Percentiles rank a stretch among this genome's conserved stretches.
These are phyloP conservation scores for Acanthopleura granulata DNA, from an alignment of 2,888 invertebrate species.

Conservation along the genomic window DNA sequence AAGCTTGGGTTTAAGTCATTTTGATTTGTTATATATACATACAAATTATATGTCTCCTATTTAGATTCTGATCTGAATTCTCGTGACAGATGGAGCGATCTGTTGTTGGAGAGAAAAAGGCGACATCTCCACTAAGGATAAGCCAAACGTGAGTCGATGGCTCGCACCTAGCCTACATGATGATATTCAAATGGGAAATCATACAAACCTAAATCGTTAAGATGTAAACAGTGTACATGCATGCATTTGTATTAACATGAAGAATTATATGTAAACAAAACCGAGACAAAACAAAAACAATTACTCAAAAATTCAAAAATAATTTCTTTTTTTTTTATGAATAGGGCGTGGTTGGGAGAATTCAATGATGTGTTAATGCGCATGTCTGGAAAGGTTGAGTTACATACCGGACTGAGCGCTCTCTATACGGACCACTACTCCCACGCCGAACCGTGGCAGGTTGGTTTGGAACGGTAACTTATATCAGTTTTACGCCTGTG, in stretches of 20 bases:
- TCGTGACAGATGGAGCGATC: not conserved
- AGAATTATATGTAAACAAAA: too few relatives aligned
- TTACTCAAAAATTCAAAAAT: too few relatives aligned
- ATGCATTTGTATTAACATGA: too few relatives aligned
- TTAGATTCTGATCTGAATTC: not conserved
- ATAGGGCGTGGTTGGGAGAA: conserved; percentile 4
- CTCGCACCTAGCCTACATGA: not conserved
- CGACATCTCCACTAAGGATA: not conserved
- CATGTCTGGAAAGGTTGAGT: not conserved
- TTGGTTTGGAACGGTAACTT: not conserved
- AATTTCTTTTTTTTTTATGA: not conserved
- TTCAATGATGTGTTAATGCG: not conserved
- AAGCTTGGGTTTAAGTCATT: too few relatives aligned
- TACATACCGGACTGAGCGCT: conserved; percentile 5
- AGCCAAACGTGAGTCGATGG: not conserved
- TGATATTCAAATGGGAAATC: too few relatives aligned
- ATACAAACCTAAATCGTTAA: too few relatives aligned
- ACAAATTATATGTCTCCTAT: not conserved
- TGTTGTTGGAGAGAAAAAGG: not conserved
- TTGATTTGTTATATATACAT: too few relatives aligned
- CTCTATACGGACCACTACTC: not conserved
- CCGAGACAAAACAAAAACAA: too few relatives aligned
- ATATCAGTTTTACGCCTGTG: too few relatives aligned
- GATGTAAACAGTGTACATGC: too few relatives aligned
- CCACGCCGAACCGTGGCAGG: conserved; percentile 18